phyloP scores from a whole-genome alignment of 2,888 invertebrate species.

The Pocota personata region DNA sequence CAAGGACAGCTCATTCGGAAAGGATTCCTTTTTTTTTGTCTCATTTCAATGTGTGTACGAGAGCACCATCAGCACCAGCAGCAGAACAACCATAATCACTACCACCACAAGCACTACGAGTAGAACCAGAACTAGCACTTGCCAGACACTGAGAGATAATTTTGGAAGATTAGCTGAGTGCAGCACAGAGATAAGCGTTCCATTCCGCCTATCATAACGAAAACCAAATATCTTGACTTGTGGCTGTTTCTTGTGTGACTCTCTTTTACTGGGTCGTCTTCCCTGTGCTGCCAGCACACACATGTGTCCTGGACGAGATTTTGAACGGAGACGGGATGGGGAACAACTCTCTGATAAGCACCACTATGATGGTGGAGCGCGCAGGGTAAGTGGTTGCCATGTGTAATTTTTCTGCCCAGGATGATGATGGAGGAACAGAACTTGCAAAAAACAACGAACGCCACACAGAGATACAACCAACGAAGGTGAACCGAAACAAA shows the following conservation, averaged over 20 bases:
- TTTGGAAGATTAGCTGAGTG: conserved; percentile 77
- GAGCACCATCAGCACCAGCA: conserved; percentile 7
- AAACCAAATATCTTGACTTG: conserved; percentile 76
- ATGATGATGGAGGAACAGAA: conserved; percentile 64
- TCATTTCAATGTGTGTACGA: neutral
- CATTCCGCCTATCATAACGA: conserved; percentile 77
- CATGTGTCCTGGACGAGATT: neutral
- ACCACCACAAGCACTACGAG: conserved; percentile 11
- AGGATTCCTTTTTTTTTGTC: conserved; percentile 34
- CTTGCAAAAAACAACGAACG: conserved; percentile 9
- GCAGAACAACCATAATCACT: conserved; percentile 4
- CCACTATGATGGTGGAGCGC: conserved; percentile 40
- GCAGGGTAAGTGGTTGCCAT: conserved; percentile 68
- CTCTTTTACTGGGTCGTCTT: conserved; percentile 9
- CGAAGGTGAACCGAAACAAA: conserved; percentile 72
- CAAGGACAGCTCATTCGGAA: conserved; percentile 63
- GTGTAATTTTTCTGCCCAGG: conserved; percentile 62
- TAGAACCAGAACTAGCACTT: conserved; percentile 72
- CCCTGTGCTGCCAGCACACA: conserved; percentile 3
- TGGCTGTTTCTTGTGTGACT: conserved; percentile 67
- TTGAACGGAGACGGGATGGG: no score
- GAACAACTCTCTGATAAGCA: conserved; percentile 49
- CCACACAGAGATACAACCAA: conserved; percentile 39
- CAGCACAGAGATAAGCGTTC: conserved; percentile 76
- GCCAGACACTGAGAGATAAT: conserved; percentile 77